Percentiles rank a stretch among this genome's conserved stretches.
Evolutionary conservation across 2,797 vertebrate genomes (phyloP).

Genomic region (Kryptopterus vitreolus): DNA sequence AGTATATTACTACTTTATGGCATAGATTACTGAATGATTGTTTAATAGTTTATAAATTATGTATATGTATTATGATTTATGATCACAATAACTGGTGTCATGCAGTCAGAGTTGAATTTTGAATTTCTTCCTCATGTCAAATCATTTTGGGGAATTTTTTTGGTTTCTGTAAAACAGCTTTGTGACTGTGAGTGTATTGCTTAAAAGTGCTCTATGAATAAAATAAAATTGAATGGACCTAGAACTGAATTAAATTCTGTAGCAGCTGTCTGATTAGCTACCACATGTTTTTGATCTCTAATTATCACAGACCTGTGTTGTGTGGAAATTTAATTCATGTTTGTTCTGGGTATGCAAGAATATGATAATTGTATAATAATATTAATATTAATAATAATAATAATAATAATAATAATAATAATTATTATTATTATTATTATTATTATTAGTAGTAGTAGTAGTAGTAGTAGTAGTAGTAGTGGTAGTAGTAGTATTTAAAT

Average conservation of each 20-base stretch:
- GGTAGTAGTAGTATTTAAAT: too few relatives aligned
- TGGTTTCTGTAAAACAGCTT: not conserved
- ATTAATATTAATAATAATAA: too few relatives aligned
- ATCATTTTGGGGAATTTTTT: not conserved
- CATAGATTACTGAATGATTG: not conserved
- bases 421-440: too few relatives aligned
- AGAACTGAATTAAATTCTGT: not conserved
- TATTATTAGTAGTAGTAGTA: too few relatives aligned
- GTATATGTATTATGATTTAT: not conserved
- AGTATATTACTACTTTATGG: not conserved
- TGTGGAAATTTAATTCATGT: not conserved
- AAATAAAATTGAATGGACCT: not conserved
- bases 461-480: too few relatives aligned
- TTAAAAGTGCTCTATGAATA: not conserved
- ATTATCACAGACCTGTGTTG: not conserved
- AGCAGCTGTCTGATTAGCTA: not conserved
- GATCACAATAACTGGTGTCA: not conserved
- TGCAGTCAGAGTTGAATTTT: not conserved
- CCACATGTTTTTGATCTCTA: not conserved
- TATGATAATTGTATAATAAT: not conserved
- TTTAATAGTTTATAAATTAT: too few relatives aligned
- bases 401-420: too few relatives aligned
- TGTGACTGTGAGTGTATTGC: not conserved
- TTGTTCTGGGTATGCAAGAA: not conserved
- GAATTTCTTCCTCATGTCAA: not conserved